Conservation (phyloP, 53 echinoderm and acorn worm genomes). For the Paelopatides confundens region DNA sequence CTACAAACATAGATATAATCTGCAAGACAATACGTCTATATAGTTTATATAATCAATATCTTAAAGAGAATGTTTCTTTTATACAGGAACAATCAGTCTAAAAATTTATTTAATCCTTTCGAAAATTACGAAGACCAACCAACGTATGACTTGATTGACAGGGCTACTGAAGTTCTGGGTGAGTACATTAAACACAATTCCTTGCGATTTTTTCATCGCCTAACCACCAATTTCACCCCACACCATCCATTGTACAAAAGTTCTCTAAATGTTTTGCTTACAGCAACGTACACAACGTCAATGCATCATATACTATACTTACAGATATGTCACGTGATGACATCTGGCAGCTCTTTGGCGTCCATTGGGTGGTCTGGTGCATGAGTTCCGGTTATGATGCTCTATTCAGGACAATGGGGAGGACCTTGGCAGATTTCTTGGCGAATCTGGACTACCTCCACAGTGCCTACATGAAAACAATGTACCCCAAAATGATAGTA, state of each 20-base stretch:
- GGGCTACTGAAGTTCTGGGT: constrained; percentile 64
- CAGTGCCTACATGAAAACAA: constrained; percentile 95
- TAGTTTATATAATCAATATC: background rate
- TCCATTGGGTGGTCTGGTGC: constrained; percentile 89
- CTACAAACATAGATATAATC: no score
- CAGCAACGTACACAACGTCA: no score
- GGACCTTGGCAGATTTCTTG: constrained; percentile 71
- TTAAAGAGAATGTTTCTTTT: no score
- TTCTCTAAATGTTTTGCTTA: no score
- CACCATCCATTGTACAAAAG: no score
- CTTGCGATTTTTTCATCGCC: no score
- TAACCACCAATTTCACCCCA: no score
- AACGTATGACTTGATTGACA: constrained; percentile 57
- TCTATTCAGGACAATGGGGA: constrained; percentile 83
- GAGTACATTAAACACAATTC: background rate
- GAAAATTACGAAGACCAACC: constrained; percentile 66
- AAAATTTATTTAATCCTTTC: background rate
- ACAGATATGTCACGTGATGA: constrained; percentile 64
- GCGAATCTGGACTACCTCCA: constrained; percentile 86
- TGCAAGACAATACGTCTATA: no score
- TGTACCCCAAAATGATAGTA: constrained; percentile 89
- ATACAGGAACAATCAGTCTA: background rate
- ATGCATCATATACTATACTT: no score
- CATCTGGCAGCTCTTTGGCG: constrained; percentile 87
- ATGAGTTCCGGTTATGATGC: constrained; percentile 87